Base-by-base conservation (phyloP, 2,113 vertebrate genomes). In the Xiphias gladius region DNA sequence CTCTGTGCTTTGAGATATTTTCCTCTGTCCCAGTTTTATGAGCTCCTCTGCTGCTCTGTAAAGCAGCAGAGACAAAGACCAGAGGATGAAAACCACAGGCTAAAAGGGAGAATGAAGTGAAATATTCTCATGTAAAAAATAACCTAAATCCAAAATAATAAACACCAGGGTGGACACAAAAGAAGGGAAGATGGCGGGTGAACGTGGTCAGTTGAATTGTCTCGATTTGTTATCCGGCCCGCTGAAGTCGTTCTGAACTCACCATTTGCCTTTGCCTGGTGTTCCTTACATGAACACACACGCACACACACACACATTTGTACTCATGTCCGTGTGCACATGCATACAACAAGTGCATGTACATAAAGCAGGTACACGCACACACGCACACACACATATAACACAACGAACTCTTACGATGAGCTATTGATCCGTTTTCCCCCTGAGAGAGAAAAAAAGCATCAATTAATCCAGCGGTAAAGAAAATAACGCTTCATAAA, bases 1-100 rank as follows among this genome's bases (percentile, higher is more conserved):
- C 91, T 92, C 87, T 79, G 70, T 61, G 88, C 82, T 88, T 74
- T 88, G 70, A 84, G 81, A 88, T 82, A 80, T 90, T 91, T 90
- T 72, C 73, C 90, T 85, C 89, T 91, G 93, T 86, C 91, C 93
- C 91, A 94, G 84, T 92, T 94, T 93, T 79, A 90, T 83, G 80
- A 88, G 90, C 90, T 82, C 63, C 87, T 80, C 86, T 48, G 79
- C 74, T 83, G 87, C 86, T 83, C 86, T 76, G 66, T 30, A 52
- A 75, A 75, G 74, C 86, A 75, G 43, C 11, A 72, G 75, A 89
- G 75, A 86, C 87, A 90, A 90, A 93, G 88, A 89, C 67, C 22
- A 14, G 65, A 76, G 64, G 80, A 81, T 55, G 76, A 79, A 83
- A 92, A 82, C 82, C 76, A 78, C 54, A 78, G 79, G 79, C 63